phyloP scores from a whole-genome alignment of 2,888 invertebrate genomes.

The Hyposoter dolosus region DNA sequence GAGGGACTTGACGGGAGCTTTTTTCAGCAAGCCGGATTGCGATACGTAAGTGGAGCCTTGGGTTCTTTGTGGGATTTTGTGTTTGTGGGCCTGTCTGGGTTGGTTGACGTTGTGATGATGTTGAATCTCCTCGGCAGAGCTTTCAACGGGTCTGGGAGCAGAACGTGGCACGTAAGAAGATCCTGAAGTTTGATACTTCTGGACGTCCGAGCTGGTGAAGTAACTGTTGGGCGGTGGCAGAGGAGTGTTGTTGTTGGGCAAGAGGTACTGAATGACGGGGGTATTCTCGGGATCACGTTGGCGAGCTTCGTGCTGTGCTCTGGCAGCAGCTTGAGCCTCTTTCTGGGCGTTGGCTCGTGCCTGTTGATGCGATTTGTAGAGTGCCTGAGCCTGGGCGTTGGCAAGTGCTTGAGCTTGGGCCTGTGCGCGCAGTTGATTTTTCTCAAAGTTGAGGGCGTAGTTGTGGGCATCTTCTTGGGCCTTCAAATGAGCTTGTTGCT shows the following conservation, averaged over 20 bases:
- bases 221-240: constrained; percentile 76
- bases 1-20: constrained; percentile 80
- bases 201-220: constrained; percentile 77
- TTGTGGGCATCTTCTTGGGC: constrained; percentile 81
- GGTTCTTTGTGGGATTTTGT: constrained; percentile 77
- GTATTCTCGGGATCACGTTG: constrained; percentile 79
- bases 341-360: constrained; percentile 79
- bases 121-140: constrained; percentile 69
- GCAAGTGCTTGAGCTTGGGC: constrained; percentile 82
- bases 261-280: constrained; percentile 80
- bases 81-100: constrained; percentile 79
- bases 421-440: constrained; percentile 81
- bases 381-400: constrained; percentile 81
- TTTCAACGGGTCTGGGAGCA: constrained; percentile 73
- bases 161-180: constrained; percentile 80
- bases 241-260: constrained; percentile 70
- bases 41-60: constrained; percentile 80
- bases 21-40: constrained; percentile 80
- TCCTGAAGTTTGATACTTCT: constrained; percentile 80
- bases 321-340: constrained; percentile 79
- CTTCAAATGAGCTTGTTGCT: constrained; percentile 81
- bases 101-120: constrained; percentile 75
- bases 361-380: constrained; percentile 80
- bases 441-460: constrained; percentile 81
- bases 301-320: constrained; percentile 78